phyloP scores from a whole-genome alignment of 2,113 vertebrate genomes.

The Entelurus aequoreus region DNA sequence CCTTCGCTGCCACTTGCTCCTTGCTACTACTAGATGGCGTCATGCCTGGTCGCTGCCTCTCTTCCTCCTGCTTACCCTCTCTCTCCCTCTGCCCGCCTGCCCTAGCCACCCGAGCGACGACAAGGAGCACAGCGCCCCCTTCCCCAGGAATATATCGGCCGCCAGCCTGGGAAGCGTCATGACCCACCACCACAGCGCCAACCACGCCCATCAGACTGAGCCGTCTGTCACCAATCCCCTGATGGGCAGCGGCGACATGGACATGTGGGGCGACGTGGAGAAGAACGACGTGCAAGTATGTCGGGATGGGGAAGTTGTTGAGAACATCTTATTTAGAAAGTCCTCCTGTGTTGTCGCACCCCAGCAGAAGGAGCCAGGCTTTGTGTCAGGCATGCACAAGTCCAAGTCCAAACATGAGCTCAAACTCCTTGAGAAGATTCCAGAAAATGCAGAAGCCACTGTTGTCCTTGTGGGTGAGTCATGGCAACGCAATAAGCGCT shows the following conservation, averaged over 20 bases:
- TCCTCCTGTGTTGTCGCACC: neutral
- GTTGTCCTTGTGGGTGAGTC: constrained; percentile 93
- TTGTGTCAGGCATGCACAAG: constrained; percentile 75
- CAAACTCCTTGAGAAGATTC: constrained; percentile 96
- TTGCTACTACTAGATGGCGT: constrained; percentile 48
- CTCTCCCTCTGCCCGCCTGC: constrained; percentile 33
- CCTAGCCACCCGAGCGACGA: constrained; percentile 90
- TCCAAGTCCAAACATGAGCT: constrained; percentile 96
- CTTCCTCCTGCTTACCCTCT: constrained; percentile 46
- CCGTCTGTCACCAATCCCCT: constrained; percentile 86
- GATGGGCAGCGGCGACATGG: constrained; percentile 67
- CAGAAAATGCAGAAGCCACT: constrained; percentile 89
- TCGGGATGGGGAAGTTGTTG: neutral
- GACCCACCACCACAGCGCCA: constrained; percentile 76
- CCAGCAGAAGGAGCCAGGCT: constrained; percentile 58
- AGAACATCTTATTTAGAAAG: neutral
- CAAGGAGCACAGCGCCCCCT: constrained; percentile 86
- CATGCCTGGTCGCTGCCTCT: constrained; percentile 35
- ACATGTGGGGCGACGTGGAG: constrained; percentile 77
- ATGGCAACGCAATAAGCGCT: neutral
- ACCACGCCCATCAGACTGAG: constrained; percentile 76
- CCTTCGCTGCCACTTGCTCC: constrained; percentile 4
- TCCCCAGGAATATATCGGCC: constrained; percentile 91
- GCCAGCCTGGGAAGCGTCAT: constrained; percentile 90
- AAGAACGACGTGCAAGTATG: constrained; percentile 73